Base-by-base conservation (phyloP, 2,888 invertebrate genomes). In the Parnassius smintheus region DNA sequence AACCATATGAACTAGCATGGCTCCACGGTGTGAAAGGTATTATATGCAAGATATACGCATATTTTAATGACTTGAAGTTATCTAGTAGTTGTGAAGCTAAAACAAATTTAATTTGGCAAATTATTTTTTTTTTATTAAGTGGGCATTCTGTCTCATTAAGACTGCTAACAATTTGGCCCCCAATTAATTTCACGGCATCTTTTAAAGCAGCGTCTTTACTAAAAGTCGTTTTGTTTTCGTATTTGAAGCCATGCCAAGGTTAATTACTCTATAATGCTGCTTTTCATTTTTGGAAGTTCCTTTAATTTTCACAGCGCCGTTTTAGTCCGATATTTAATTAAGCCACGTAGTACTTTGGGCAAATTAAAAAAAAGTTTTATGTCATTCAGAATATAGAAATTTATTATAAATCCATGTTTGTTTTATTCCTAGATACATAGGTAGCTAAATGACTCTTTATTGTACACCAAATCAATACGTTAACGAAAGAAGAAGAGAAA, bases 161-260 rank as follows among this genome's bases (percentile, higher is more conserved):
- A 58, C 18, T 44, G 51, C 58, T 50, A 58, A 58, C 58, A 58
- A 58, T 51, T 51, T 51, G 22, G 50, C 18, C 8, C 58, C 49
- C 44, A 58, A 58, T 58, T 51, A 58, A 58, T 58, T 58, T 58
- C 51, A 58, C 42, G 58, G 22, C 51, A 51, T 44, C 58, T 58
- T 58, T 18, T 1, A 18, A 44, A 58, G 51, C 42, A 51, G 44
- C 7, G 13, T 51, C 18, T 18, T 58, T 11, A 51, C 18, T 13
- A 42, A 58, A 51, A 58, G 48, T 12, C 13, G 12, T 48, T 48
- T 51, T 22, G 10, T 22, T 51, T 13, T 51, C 11, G 12, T 13
- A 8, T 49, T 49, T 49, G 3, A 49, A 13, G 13, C n/a, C 49
- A 44, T 11, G 44, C 13, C 49, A 49, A 12, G 49, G 49, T 49